Conservation (phyloP, 2,888 invertebrate genomes). For the Mesodorylaimus sp. region DNA sequence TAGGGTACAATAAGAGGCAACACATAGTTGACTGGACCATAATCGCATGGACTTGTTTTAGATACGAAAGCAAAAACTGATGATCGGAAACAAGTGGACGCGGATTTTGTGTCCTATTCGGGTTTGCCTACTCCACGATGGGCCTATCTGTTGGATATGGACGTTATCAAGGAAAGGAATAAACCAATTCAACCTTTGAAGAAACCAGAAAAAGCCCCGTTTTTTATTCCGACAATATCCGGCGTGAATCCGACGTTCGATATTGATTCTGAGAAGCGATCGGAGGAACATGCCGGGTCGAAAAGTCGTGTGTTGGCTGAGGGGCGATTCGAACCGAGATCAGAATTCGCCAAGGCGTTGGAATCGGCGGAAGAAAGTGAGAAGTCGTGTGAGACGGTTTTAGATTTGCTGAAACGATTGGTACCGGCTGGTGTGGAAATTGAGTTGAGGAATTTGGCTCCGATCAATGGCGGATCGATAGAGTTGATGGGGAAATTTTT, state of each 20-base stretch:
- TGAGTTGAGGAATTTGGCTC: slow-evolving; percentile 59
- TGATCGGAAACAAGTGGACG: slow-evolving; percentile 26
- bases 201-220: slow-evolving; percentile 69
- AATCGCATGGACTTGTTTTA: no score
- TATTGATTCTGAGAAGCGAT: slow-evolving; percentile 28
- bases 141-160: slow-evolving; percentile 70
- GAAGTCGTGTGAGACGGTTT: not conserved
- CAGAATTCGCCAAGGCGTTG: slow-evolving; percentile 10
- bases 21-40: no score
- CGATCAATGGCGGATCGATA: slow-evolving; percentile 51
- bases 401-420: slow-evolving; percentile 43
- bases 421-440: slow-evolving; percentile 68
- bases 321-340: not conserved
- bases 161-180: slow-evolving; percentile 51
- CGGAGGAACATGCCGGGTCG: not conserved
- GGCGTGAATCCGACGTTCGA: slow-evolving; percentile 65
- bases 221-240: slow-evolving; percentile 77
- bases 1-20: no score
- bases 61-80: no score
- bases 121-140: slow-evolving; percentile 66
- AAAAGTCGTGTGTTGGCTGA: not conserved
- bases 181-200: slow-evolving; percentile 61
- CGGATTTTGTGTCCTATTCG: slow-evolving; percentile 54
- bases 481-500: slow-evolving; percentile 58
- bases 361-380: no score